Conservation (phyloP, 1,140 invertebrate species). For the Aphaenogaster rudis region DNA sequence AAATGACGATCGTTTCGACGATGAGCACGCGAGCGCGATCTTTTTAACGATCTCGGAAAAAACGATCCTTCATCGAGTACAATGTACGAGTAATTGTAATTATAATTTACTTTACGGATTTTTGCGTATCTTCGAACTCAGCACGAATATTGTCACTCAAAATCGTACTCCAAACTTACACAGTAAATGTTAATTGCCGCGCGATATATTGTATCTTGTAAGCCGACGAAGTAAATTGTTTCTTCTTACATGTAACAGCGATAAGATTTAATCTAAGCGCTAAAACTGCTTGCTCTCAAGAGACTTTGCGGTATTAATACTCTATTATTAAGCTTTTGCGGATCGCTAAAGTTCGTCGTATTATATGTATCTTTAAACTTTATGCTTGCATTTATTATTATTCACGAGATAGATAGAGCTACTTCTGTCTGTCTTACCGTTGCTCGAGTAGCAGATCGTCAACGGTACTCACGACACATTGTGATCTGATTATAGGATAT, state of each 20-base stretch:
- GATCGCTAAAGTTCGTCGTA: conserved; percentile 47
- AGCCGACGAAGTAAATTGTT: conserved; percentile 32
- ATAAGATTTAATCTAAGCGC: conserved; percentile 62
- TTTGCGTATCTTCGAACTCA: conserved; percentile 55
- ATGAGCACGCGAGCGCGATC: neutral
- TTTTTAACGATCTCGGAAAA: neutral
- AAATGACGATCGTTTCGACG: neutral
- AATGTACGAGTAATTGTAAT: conserved; percentile 42
- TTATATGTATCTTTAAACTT: conserved; percentile 29
- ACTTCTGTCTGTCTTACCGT: conserved; percentile 57
- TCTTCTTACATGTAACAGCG: conserved; percentile 39
- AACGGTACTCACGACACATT: conserved; percentile 63
- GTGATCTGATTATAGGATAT: conserved; percentile 65
- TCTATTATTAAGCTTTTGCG: conserved; percentile 52
- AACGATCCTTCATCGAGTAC: conserved; percentile 11
- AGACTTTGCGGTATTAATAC: conserved; percentile 50
- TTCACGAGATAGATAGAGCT: conserved; percentile 30
- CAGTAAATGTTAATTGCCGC: conserved; percentile 24
- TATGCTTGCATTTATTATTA: conserved; percentile 58
- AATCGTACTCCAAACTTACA: conserved; percentile 30
- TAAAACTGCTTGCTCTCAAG: conserved; percentile 55
- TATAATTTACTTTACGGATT: conserved; percentile 17
- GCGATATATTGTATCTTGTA: conserved; percentile 34
- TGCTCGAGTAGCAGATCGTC: conserved; percentile 49
- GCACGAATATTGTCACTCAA: conserved; percentile 39